Evolutionary conservation across 2,888 invertebrate species (phyloP), one percentile per base, ranked within the genome.

Genomic region (Boloria euphrosyne): DNA sequence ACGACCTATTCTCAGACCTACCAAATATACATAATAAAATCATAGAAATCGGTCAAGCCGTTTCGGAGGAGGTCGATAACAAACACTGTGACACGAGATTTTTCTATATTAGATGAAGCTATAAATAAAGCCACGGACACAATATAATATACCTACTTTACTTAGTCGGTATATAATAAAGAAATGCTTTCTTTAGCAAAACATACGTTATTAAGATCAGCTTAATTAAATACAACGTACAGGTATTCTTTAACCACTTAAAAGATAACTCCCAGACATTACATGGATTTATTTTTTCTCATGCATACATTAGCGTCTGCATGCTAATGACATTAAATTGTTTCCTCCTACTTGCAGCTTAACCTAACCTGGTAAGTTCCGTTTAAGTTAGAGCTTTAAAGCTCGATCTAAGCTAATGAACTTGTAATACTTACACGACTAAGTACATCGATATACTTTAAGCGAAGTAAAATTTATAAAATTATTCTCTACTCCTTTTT

Each of bases 241-340:
- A 59, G 46, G 64, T 46, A 64, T 64, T 59, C 51, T 51, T 44
- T 52, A 58, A 58, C 44, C 44, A 65, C 46, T 65, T 59, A 16
- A 58, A 43, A 31, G 27, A 31, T 58, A 58, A 55, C 46, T 47
- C 43, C 16, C 27, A 46, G 64, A 38, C 31, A 53, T 59, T 47
- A n/a, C 18, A 13, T 22, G 50, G 50, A 55, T 63, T 57, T 63
- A 10, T 43, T 64, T 64, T 64, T 58, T 50, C 58, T 47, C 43
- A 13, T 53, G 64, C 47, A 65, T 59, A 53, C 31, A 64, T 64
- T 58, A 64, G n/a, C 55, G 51, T 47, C 44, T 44, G 38, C 52
- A 59, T 65, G 65, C 52, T 53, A 65, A 65, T 65, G 47, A 22
- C 51, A 59, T 65, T 59, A 59, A 65, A 65, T 65, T 65, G 38